Percentiles rank a stretch among this genome's conserved stretches.
Conservation (phyloP, 2,888 invertebrate genomes). For the Pimpla rufipes region DNA sequence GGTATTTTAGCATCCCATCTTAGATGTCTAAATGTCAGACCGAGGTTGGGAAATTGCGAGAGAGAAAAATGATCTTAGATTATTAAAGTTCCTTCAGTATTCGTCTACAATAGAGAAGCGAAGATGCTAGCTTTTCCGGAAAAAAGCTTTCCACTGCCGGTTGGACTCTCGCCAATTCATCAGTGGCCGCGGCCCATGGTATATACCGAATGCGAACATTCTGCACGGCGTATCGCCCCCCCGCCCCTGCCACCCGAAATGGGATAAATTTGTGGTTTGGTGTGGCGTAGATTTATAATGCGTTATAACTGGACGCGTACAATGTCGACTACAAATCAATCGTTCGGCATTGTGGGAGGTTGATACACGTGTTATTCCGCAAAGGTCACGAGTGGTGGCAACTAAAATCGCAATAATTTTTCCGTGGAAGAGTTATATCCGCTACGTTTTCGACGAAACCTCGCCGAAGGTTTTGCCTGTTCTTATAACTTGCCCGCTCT, state of each 20-base stretch:
- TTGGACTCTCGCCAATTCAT: slow-evolving; percentile 79
- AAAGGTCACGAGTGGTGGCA: slow-evolving; percentile 23
- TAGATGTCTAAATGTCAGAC: slow-evolving; percentile 10
- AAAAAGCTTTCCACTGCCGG: slow-evolving; percentile 70
- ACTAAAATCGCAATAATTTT: slow-evolving; percentile 23
- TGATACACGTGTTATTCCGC: slow-evolving; percentile 10
- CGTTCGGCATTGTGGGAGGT: neutral
- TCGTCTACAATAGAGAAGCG: slow-evolving; percentile 72
- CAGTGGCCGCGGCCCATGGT: slow-evolving; percentile 69
- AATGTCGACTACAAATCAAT: slow-evolving; percentile 26
- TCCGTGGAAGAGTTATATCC: slow-evolving; percentile 21
- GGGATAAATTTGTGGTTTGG: slow-evolving; percentile 13
- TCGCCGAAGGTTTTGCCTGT: slow-evolving; percentile 18
- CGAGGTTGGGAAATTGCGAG: slow-evolving; percentile 14
- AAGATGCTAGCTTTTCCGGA: slow-evolving; percentile 73
- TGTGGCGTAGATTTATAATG: slow-evolving; percentile 6
- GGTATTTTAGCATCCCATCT: slow-evolving; percentile 1
- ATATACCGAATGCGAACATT: neutral
- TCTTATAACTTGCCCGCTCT: slow-evolving; percentile 15
- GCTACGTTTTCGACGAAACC: slow-evolving; percentile 10
- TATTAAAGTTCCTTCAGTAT: slow-evolving; percentile 74
- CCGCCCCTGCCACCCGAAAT: too few relatives aligned
- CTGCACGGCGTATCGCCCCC: neutral
- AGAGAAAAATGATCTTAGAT: slow-evolving; percentile 72
- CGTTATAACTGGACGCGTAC: neutral